phyloP scores from a whole-genome alignment of 2,113 vertebrate genomes.

The Oriolus oriolus region DNA sequence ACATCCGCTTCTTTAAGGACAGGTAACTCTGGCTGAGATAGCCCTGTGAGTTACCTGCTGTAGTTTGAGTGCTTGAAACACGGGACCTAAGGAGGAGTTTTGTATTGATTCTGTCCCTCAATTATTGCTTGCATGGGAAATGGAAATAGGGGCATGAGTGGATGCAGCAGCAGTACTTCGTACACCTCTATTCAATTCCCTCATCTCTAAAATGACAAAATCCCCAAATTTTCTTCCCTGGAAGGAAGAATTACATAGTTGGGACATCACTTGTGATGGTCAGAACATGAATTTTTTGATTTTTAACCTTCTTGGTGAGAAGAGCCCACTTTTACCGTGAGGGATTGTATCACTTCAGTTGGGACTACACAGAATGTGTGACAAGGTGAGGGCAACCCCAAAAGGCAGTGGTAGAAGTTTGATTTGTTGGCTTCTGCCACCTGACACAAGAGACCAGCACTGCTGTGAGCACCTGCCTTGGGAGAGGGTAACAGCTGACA shows the following conservation, averaged over 20 bases:
- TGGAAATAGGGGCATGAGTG: not conserved
- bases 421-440: not conserved
- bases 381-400: not conserved
- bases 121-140: not conserved
- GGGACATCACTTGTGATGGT: not conserved
- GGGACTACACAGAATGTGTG: not conserved
- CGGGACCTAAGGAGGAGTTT: not conserved
- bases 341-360: not conserved
- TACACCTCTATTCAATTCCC: not conserved
- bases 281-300: not conserved
- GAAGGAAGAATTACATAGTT: not conserved
- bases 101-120: not conserved
- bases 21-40: not conserved
- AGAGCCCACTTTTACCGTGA: not conserved
- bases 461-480: not conserved
- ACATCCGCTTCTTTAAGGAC: not conserved
- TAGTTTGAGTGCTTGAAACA: not conserved
- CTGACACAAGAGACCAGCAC: not conserved
- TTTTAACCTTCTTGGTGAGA: not conserved
- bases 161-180: not conserved
- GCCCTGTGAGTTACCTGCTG: not conserved
- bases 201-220: not conserved
- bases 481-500: not conserved
- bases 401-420: not conserved
- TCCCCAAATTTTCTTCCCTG: not conserved